Evolutionary conservation across 1,140 invertebrate species (phyloP).

Genomic region (Bombus waltoni): DNA sequence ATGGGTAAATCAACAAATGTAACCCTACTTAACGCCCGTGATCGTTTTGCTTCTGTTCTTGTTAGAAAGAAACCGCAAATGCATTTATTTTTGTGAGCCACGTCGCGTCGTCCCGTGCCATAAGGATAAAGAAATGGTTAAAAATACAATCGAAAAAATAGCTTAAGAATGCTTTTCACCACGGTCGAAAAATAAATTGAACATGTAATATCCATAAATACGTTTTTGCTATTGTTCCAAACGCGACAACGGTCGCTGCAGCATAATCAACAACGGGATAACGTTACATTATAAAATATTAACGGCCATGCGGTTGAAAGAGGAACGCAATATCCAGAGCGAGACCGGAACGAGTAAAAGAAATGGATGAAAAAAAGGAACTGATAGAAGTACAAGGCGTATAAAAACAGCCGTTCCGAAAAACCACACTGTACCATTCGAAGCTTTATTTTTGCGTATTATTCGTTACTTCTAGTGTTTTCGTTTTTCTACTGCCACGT

Average conservation of each 20-base stretch:
- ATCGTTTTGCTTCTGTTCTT: slow-evolving; percentile 17
- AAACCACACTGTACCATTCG: neutral
- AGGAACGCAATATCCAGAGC: neutral
- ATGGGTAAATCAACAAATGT: slow-evolving; percentile 46
- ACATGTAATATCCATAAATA: slow-evolving; percentile 37
- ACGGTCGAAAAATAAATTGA: slow-evolving; percentile 23
- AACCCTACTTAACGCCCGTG: slow-evolving; percentile 15
- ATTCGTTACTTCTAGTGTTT: neutral
- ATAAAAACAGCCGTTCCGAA: neutral
- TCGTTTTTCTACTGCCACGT: too few relatives aligned
- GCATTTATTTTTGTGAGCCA: slow-evolving; percentile 37
- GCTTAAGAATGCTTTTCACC: slow-evolving; percentile 5
- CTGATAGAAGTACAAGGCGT: neutral
- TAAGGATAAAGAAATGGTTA: slow-evolving; percentile 46
- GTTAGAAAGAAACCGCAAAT: neutral
- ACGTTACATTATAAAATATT: slow-evolving; percentile 46
- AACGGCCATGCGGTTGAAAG: neutral
- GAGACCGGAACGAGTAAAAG: neutral
- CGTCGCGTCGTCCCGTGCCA: neutral
- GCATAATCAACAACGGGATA: slow-evolving; percentile 31
- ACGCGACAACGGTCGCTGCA: slow-evolving; percentile 12
- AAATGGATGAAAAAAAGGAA: neutral
- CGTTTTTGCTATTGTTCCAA: slow-evolving; percentile 29
- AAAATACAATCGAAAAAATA: slow-evolving; percentile 51
- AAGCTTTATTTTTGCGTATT: neutral